Evolutionary conservation across 1,140 invertebrate genomes (phyloP), one percentile per base, ranked within the genome.

Genomic region (Marisa cornuarietis): DNA sequence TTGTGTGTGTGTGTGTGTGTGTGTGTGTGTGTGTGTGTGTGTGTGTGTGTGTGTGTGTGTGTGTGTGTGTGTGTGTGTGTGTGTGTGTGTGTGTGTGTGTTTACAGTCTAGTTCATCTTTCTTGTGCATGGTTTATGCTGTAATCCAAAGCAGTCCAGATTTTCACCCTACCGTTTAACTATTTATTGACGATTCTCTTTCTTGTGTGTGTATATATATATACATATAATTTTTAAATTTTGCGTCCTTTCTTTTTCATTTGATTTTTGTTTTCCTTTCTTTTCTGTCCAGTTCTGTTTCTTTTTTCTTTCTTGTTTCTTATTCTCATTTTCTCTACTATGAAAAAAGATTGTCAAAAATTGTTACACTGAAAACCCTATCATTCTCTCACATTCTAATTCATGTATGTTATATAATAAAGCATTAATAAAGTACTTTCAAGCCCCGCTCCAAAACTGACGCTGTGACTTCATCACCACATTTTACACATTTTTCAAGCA

Each of bases 401-500:
- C 0, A 31, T 66, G 61, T 22, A 66, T 24, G 7, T 31, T 42
- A 2, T 42, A 6, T 42, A 42, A 42, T 2, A 42, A 42, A 42
- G 31, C 31, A 42, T 42, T 42, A 42, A 42, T 42, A 6, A 42
- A 42, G 6, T 2, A 42, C 10, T 66, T 58, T 66, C 26, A 24
- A n/a, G 10, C 52, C 71, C 24, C 80, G 6, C 62, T 80, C 22
- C 71, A 73, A 52, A 79, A 79, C 54, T 71, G 58, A 22, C 63
- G 10, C 54, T n/a, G n/a, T n/a, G n/a, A n/a, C 22, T 11, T 42
- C 6, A 42, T 42, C 31, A 42, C 31, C 31, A 2, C 6, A 42
- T 42, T 42, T 42, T 42, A 42, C 2, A 42, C 6, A 42, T 42
- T 42, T 42, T 42, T 42, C 31, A 42, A 42, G 31, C 31, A 42